Conservation (phyloP, 2,797 vertebrate species). For the Ctenopoma multispine region DNA sequence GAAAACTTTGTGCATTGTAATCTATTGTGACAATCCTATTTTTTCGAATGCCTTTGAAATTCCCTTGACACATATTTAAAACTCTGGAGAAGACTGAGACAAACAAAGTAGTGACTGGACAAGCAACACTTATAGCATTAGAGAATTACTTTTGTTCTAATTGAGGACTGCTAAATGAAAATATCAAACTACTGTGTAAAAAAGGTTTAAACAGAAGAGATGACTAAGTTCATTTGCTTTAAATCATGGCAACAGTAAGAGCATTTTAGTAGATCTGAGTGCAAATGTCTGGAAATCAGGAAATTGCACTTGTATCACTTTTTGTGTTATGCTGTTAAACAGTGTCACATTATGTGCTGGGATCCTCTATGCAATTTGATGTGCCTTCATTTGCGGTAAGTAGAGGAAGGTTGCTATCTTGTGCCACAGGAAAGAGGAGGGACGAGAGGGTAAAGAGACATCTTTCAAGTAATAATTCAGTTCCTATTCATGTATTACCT, state of each 20-base stretch:
- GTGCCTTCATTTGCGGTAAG: conserved; percentile 30
- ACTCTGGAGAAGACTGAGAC: background rate
- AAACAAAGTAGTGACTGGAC: background rate
- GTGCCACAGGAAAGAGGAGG: conserved; percentile 18
- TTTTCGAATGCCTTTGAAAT: conserved; percentile 14
- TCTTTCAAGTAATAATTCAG: conserved; percentile 75
- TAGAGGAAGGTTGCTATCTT: conserved; percentile 21
- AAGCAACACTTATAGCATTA: background rate
- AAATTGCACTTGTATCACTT: conserved; percentile 3
- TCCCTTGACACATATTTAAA: background rate
- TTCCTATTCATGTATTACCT: conserved; percentile 76
- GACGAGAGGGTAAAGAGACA: conserved; percentile 57
- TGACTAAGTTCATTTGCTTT: background rate
- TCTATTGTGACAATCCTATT: background rate
- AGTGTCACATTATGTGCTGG: background rate
- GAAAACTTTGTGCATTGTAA: conserved; percentile 3
- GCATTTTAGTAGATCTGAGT: background rate
- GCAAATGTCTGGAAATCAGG: background rate
- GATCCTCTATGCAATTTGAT: conserved; percentile 1
- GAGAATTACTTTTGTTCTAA: background rate
- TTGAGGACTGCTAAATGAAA: background rate
- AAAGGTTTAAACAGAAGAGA: background rate
- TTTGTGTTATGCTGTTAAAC: conserved; percentile 1
- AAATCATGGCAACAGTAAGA: background rate
- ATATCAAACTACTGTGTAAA: background rate